Conservation (phyloP, 1,140 invertebrate species). For the Cheumatopsyche charites region DNA sequence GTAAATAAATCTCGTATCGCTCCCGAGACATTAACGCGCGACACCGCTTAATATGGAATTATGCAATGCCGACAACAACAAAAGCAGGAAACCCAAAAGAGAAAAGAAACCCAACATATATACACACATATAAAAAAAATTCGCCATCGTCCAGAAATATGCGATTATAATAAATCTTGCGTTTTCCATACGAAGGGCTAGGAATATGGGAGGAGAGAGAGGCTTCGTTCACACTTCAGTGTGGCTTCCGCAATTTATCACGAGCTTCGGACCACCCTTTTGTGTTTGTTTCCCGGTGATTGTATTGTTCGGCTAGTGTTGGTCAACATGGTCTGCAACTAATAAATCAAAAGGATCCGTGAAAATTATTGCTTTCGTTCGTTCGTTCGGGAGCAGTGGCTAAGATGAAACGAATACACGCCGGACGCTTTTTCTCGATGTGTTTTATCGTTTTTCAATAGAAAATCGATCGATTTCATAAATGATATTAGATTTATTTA, state of each 20-base stretch:
- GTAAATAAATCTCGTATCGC: slow-evolving; percentile 47
- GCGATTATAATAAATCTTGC: slow-evolving; percentile 46
- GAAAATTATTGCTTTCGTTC: not conserved
- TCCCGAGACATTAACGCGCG: slow-evolving; percentile 38
- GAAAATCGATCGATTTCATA: too few relatives aligned
- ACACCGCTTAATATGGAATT: slow-evolving; percentile 49
- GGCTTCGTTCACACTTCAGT: slow-evolving; percentile 47
- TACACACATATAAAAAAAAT: not conserved
- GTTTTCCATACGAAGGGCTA: slow-evolving; percentile 48
- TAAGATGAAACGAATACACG: too few relatives aligned
- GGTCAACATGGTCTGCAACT: too few relatives aligned
- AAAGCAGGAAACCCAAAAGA: not conserved
- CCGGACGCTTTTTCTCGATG: too few relatives aligned
- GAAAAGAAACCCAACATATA: not conserved
- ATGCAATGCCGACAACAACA: slow-evolving; percentile 48
- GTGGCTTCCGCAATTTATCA: slow-evolving; percentile 47
- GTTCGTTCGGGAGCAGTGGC: too few relatives aligned
- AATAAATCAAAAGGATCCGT: too few relatives aligned
- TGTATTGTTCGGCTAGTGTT: too few relatives aligned
- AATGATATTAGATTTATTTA: too few relatives aligned
- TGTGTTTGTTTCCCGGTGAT: slow-evolving; percentile 28
- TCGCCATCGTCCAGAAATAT: slow-evolving; percentile 38
- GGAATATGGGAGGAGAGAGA: slow-evolving; percentile 28
- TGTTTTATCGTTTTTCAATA: too few relatives aligned
- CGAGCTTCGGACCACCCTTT: slow-evolving; percentile 35